Base-by-base conservation (phyloP, 2,113 vertebrate species). In the Pseudorasbora parva region DNA sequence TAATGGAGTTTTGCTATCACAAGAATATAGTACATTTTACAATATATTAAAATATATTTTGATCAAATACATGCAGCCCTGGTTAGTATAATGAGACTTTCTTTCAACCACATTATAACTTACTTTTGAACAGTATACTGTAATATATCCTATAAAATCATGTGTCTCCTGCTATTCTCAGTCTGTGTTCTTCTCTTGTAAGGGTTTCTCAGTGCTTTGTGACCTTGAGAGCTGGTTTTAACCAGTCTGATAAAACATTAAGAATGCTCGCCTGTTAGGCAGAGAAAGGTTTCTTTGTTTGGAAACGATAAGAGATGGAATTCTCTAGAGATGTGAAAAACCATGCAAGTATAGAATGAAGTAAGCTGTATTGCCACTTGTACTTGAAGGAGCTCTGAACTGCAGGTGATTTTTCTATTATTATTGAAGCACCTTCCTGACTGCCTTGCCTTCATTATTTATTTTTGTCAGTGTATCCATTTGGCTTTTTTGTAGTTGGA, bases 251-350 rank as follows among this genome's bases (percentile, higher is more conserved):
- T 41, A 8, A 43, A 60, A 62, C 19, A 57, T 78, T 25, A 43
- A 60, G 56, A 60, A 60, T 45, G 76, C 41, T 62, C 41, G 9
- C 57, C 56, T 43, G 76, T 78, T 62, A 14, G 43, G 33, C 17
- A n/a, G 19, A 43, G 56, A 45, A 62, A 77, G 23, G 21, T 43
- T 17, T 43, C 14, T 77, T 77, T 77, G 76, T 62, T 78, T 62
- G 69, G n/a, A 49, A 51, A 2, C 6, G n/a, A 71, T 23, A 41
- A 37, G 5, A 41, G 8, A 59, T 37, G 27, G 74, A 56, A 37
- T 9, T 37, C 49, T 33, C 19, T 4, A 21, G 49, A 57, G 74
- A 73, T 73, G 49, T 49, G n/a, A 15, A 11, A 76, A 30, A 56
- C 37, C n/a, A n/a, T n/a, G n/a, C 19, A 2, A 76, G 8, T 49